Evolutionary conservation across 2,797 vertebrate genomes (phyloP), one percentile per base, ranked within the genome.

Genomic region (Epinephelus malabaricus): DNA sequence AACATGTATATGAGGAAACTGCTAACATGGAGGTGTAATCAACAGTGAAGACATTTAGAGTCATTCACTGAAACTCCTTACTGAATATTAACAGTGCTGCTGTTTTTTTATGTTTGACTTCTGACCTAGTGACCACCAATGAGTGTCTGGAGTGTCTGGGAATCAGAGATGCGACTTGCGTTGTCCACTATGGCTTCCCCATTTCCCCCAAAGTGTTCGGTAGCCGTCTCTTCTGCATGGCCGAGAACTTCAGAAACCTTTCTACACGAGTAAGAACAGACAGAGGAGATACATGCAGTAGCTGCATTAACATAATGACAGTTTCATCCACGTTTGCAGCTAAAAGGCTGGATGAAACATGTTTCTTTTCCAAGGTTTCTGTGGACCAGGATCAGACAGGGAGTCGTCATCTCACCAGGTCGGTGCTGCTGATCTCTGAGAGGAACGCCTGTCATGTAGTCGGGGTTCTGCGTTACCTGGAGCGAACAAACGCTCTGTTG

Each of bases 181-280:
- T 99, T 4, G 83, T 99, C 76, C 98, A 99, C 85, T 98, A 96
- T 73, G 92, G 93, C 87, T 97, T 98, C 76, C 97, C 98, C 5
- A 51, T 88, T 3, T 96, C 96, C 2, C 95, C 90, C 1, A 95
- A 85, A 76, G 53, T 92, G 10, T 97, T 99, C 23, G 96, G 96
- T 73, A 92, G 86, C 2, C 96, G 97, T 3, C 94, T 99, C 0
- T 93, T 92, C 51, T 95, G 96, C 91, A 95, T 99, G 95, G 92
- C 89, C 1, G 89, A 95, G 55, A 95, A 95, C 88, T 98, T 98
- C 91, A 93, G 93, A 54, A 91, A 94, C 81, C 86, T 90, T 60
- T 56, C 92, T 3, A 81, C 92, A 3, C 90, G 91, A 93, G 98
- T 98, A 86, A 87, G 88, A 70, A 27, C 5, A 1, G 18, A 4